phyloP scores from a whole-genome alignment of 2,797 vertebrate species.

The Echiichthys vipera region DNA sequence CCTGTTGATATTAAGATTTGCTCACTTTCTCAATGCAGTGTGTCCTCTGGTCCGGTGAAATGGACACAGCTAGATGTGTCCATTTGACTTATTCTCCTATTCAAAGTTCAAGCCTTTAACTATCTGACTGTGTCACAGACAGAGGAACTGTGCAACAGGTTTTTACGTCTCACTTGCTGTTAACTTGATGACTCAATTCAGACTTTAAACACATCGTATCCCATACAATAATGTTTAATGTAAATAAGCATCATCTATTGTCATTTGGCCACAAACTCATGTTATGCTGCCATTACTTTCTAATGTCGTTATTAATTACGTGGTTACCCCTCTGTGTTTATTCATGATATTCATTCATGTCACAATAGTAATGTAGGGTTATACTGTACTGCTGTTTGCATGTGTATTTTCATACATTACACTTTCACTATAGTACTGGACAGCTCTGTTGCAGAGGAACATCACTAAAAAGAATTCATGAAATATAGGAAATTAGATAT shows the following conservation, averaged over 20 bases:
- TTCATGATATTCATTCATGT: not conserved
- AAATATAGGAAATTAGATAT: not conserved
- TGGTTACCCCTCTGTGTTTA: not conserved
- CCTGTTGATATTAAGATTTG: not conserved
- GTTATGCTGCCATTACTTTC: not conserved
- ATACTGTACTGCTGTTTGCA: conserved; percentile 4
- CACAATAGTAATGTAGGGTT: not conserved
- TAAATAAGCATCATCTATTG: not conserved
- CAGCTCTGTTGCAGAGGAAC: not conserved
- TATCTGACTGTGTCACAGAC: not conserved
- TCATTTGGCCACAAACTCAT: not conserved
- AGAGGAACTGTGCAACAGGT: not conserved
- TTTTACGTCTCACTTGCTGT: not conserved
- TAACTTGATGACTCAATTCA: no score
- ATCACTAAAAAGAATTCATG: not conserved
- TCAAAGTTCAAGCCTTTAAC: no score
- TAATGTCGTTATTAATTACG: not conserved
- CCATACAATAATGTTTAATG: not conserved
- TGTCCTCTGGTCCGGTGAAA: not conserved
- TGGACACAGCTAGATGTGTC: not conserved
- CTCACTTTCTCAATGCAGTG: not conserved
- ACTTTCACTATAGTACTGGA: not conserved
- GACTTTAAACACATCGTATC: not conserved
- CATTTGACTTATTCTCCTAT: not conserved
- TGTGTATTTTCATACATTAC: not conserved